phyloP scores from a whole-genome alignment of 2,113 vertebrate species.

The Marmota flaviventris region DNA sequence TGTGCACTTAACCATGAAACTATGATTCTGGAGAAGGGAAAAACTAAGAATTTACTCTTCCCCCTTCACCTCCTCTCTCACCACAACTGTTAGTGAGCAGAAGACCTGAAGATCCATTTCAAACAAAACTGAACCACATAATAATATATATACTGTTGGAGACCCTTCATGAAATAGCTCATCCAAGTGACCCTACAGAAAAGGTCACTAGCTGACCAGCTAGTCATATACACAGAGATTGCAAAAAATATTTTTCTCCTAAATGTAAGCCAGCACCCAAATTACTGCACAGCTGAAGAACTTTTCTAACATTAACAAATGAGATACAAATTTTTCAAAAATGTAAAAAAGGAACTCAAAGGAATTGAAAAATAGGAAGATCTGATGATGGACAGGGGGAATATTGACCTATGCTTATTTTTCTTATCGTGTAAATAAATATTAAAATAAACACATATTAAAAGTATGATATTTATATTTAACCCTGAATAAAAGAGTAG shows the following conservation, averaged over 20 bases:
- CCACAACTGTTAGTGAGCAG: background rate
- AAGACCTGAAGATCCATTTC: background rate
- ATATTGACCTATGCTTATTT: background rate
- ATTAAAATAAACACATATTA: background rate
- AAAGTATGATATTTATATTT: background rate
- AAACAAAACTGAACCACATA: background rate
- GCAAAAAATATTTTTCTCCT: background rate
- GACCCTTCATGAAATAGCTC: background rate
- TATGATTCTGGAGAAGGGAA: background rate
- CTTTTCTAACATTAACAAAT: background rate
- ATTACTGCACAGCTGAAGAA: background rate
- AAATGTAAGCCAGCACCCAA: background rate
- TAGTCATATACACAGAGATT: too few species aligned
- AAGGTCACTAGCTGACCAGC: background rate
- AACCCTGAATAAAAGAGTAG: background rate
- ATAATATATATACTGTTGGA: background rate
- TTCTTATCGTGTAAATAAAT: background rate
- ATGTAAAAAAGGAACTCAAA: background rate
- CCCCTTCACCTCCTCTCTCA: background rate
- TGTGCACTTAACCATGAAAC: background rate
- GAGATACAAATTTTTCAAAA: background rate
- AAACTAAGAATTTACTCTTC: background rate
- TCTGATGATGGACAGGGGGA: background rate
- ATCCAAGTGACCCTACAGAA: too few species aligned
- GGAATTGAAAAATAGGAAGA: background rate